A percentile compares a stretch with the other conserved stretches of the same genome.
phyloP scores from a whole-genome alignment of 1,140 invertebrate species.

The Trachymyrmex septentrionalis region DNA sequence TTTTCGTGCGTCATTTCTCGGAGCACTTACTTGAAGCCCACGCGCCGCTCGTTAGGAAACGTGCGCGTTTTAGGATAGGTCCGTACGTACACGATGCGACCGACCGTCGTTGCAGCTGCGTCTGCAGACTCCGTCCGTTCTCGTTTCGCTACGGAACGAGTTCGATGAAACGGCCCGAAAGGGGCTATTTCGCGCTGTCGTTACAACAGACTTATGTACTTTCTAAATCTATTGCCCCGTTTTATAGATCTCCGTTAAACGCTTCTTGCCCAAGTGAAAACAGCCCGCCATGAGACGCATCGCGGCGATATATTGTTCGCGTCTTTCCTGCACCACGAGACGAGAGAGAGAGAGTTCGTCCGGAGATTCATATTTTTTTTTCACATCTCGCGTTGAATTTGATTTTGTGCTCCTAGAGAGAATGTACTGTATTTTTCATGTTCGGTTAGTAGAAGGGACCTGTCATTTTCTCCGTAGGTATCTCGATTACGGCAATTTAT shows the following conservation, averaged over 20 bases:
- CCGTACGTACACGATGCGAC: not conserved
- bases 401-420: not conserved
- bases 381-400: not conserved
- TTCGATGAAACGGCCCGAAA: conserved; percentile 56
- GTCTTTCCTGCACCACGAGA: not conserved
- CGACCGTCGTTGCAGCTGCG: conserved; percentile 53
- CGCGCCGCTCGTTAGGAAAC: conserved; percentile 38
- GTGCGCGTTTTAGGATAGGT: conserved; percentile 42
- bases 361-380: not conserved
- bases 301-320: conserved; percentile 38
- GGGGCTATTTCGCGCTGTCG: conserved; percentile 40
- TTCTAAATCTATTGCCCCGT: conserved; percentile 60
- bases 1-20: conserved; percentile 65
- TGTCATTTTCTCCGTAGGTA: not conserved
- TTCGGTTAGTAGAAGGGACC: not conserved
- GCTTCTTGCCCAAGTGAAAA: conserved; percentile 56
- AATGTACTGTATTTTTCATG: not conserved
- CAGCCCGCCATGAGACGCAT: conserved; percentile 27
- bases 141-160: conserved; percentile 50
- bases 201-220: conserved; percentile 58
- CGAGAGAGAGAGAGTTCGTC: conserved; percentile 9
- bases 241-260: conserved; percentile 60
- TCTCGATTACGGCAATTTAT: conserved; percentile 4
- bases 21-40: conserved; percentile 24
- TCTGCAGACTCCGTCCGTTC: conserved; percentile 35